Conservation (phyloP, 2,113 vertebrate genomes). For the Pimephales promelas region DNA sequence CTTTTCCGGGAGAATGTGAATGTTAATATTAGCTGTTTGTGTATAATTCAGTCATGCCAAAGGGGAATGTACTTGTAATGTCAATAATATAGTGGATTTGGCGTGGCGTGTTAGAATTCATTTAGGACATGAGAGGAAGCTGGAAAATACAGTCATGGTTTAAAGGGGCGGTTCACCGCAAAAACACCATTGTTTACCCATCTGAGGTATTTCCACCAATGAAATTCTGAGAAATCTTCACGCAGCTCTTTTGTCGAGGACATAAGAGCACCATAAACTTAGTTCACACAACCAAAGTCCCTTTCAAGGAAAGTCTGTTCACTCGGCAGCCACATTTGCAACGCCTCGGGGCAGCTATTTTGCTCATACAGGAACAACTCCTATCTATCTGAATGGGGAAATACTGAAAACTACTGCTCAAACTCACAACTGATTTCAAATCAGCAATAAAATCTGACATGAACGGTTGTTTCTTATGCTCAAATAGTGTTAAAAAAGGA, state of each 20-base stretch:
- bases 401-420: no score
- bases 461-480: no score
- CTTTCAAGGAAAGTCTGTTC: not conserved
- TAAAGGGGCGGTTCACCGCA: not conserved
- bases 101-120: not conserved
- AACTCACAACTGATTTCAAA: no score
- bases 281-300: no score
- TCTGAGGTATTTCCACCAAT: not conserved
- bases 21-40: constrained; percentile 37
- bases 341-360: no score
- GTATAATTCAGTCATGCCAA: constrained; percentile 33
- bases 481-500: no score
- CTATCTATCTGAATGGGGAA: no score
- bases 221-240: not conserved
- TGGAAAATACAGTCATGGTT: not conserved
- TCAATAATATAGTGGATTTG: constrained; percentile 28
- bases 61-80: constrained; percentile 22
- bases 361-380: no score
- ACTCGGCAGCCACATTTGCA: no score
- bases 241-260: not conserved
- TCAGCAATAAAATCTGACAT: no score
- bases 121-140: not conserved
- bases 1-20: constrained; percentile 31
- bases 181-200: not conserved
- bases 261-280: not conserved